Base-by-base conservation (phyloP, 2,888 invertebrate species). In the Conchocele bisecta region DNA sequence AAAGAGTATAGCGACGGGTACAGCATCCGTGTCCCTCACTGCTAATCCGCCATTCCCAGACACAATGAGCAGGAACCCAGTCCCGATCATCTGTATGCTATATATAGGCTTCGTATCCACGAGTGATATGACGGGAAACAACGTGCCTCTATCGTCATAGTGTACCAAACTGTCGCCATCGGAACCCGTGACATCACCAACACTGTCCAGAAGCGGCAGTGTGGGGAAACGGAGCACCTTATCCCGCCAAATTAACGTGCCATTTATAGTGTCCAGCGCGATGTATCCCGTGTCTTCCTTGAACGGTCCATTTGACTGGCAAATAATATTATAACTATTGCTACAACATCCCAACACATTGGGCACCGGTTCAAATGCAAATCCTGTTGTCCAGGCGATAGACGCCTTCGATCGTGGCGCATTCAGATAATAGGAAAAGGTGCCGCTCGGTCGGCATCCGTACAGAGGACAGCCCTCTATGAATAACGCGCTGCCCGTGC, bases 111-210 rank as follows among this genome's bases (percentile, higher is more conserved):
- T 39, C 5, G 58, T 39, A 17, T 37, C 51, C 26, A 58, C 57
- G 35, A 57, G 58, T n/a, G 57, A 50, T 26, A 80, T 73, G 9
- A 77, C 63, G 20, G 80, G 72, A 33, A 70, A 56, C 24, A 56
- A 22, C 24, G 46, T 72, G 0, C 83, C 83, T 48, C 81, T 67
- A 0, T 33, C 50, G 15, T 70, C 72, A 13, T 77, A 75, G 57
- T 75, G 80, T 15, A 78, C 72, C 15, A 84, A 61, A 24, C 64
- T 63, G 11, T 48, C 53, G 11, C 78, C 78, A 50, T 84, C 82
- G 9, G 78, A 74, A 7, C 84, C 84, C 15, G 83, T 83, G 50
- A 81, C 57, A 58, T 81, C 81, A n/a, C 84, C 84, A 29, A 66
- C 68, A 33, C 79, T 64, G 31, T 83, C 82, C 72, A 84, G 68